Evolutionary conservation across 2,113 vertebrate genomes (phyloP), one percentile per base, ranked within the genome.

Genomic region (Percopsis transmontana): DNA sequence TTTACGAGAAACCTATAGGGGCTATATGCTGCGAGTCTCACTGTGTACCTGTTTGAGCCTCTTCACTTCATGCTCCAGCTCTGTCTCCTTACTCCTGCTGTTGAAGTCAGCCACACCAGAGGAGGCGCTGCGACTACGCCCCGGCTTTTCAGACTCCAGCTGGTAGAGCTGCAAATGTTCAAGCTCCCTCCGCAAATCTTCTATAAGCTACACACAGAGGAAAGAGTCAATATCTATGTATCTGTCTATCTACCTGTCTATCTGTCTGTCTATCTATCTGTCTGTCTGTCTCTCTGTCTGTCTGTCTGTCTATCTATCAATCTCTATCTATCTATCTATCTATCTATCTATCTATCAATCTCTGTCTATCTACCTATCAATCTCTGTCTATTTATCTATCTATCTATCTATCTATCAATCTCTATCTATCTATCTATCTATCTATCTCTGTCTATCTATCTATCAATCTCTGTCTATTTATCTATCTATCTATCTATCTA

Each of bases 141-240:
- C 94, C 0, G 93, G 87, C 41, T 91, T 91, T 76, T 99, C 97
- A 0, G 92, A 89, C 64, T 99, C 97, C 87, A 99, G 90, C 73
- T 97, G 97, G 82, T 94, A 98, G 39, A 99, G 83, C 88, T 99
- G 96, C 79, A 99, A 73, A 79, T 99, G 94, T 75, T 99, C 97
- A 81, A 99, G 89, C 40, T 99, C 97, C 83, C 95, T 94, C 33
- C 96, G 89, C 70, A 99, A 72, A 81, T 99, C 97, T 64, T 99
- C 97, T 0, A 99, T 99, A 68, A 99, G 92, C 97, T 99, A 86
- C 0, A 5, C 45, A 66, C 14, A 74, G 20, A 45, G 61, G 47
- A 5, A 38, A 56, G 14, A 23, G 64, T n/a, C 39, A 72, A 9
- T 2, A 0, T 77, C 81, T 47, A 33, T 33, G 5, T 7, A 33